A percentile compares a stretch with the other conserved stretches of the same genome.
Conservation (phyloP, 1,140 invertebrate genomes). For the Limonius californicus region DNA sequence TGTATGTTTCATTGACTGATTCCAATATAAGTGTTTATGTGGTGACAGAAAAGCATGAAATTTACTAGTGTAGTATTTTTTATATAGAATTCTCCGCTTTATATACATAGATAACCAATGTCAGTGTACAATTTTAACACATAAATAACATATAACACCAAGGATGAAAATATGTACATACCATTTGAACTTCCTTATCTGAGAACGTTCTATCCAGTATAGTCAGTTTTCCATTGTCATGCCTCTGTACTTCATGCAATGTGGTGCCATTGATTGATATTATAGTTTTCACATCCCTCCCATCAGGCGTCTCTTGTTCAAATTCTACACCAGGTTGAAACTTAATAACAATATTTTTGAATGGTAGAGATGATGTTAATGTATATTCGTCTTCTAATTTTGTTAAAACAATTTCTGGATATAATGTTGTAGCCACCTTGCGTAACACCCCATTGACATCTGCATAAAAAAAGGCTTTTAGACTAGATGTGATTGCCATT, state of each 20-base stretch:
- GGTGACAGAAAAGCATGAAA: too few relatives aligned
- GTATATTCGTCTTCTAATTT: constrained; percentile 63
- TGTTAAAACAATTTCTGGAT: constrained; percentile 70
- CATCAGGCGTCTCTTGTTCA: constrained; percentile 82
- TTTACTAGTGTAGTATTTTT: too few relatives aligned
- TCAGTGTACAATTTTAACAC: too few relatives aligned
- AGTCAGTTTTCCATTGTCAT: constrained; percentile 60
- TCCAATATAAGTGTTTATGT: too few relatives aligned
- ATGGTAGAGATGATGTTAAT: constrained; percentile 75
- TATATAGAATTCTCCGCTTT: too few relatives aligned
- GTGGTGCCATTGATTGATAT: constrained; percentile 66
- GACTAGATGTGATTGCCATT: too few relatives aligned
- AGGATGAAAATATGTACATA: too few relatives aligned
- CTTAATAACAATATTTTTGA: constrained; percentile 73
- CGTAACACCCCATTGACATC: constrained; percentile 72
- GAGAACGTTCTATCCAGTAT: constrained; percentile 61
- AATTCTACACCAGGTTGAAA: constrained; percentile 82
- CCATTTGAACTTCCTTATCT: constrained; percentile 68
- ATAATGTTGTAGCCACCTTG: constrained; percentile 71
- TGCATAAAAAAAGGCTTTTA: too few relatives aligned
- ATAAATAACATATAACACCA: too few relatives aligned
- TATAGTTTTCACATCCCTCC: constrained; percentile 72
- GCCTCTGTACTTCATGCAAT: constrained; percentile 66
- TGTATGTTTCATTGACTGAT: too few relatives aligned
- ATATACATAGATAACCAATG: too few relatives aligned